These are phyloP conservation scores for Pterobdella sp. DNA, from an alignment of 2,888 invertebrate species.

Conservation along the genomic window DNA sequence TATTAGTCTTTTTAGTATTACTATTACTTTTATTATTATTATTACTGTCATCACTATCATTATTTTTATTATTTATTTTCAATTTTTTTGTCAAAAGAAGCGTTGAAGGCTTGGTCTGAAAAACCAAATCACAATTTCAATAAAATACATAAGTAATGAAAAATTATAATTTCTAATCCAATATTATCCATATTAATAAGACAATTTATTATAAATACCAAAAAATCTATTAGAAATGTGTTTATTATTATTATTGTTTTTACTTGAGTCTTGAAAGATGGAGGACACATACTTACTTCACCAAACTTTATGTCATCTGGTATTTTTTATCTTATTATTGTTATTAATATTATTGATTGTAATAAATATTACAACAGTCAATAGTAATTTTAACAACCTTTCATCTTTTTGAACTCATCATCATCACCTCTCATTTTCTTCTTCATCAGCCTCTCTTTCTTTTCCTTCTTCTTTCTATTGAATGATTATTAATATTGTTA, in stretches of 20 bases:
- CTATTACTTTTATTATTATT: no score
- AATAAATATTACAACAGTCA: not conserved
- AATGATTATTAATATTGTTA: not conserved
- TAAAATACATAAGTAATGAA: no score
- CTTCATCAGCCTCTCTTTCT: not conserved
- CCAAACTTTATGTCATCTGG: not conserved
- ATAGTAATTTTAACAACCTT: no score
- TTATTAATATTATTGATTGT: not conserved
- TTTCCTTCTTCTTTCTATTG: not conserved
- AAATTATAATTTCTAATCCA: no score
- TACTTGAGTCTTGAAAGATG: not conserved
- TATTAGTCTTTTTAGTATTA: not conserved
- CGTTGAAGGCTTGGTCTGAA: not conserved
- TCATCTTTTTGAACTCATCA: constrained; percentile 11
- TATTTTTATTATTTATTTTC: not conserved
- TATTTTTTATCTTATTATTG: not conserved
- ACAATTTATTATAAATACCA: not conserved
- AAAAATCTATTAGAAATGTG: not conserved
- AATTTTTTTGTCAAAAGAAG: not conserved
- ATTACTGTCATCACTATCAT: not conserved
- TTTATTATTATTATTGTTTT: not conserved
- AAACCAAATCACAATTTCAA: no score
- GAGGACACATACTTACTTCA: not conserved
- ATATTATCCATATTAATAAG: no score
- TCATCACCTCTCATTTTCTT: not conserved